A percentile compares a stretch with the other conserved stretches of the same genome.
phyloP scores from a whole-genome alignment of 2,888 invertebrate genomes.

The Eulithis prunata region DNA sequence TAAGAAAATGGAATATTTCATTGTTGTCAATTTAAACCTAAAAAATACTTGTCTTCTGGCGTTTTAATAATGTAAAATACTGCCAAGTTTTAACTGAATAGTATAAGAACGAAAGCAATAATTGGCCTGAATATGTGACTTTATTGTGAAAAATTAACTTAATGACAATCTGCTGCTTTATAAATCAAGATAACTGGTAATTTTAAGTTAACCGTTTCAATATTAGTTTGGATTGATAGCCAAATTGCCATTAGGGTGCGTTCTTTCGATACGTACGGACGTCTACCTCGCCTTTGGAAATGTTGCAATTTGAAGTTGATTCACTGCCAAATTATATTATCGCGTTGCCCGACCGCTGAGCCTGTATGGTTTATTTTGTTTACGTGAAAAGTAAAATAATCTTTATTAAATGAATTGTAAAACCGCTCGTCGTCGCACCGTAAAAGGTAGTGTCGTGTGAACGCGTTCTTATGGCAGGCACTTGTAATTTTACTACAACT shows the following conservation, averaged over 20 bases:
- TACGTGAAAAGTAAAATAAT: no score
- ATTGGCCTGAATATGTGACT: slow-evolving; percentile 17
- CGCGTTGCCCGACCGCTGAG: no score
- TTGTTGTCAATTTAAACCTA: slow-evolving; percentile 30
- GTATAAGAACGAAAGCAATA: slow-evolving; percentile 51
- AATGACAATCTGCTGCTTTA: not conserved
- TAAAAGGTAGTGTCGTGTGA: no score
- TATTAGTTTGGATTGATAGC: slow-evolving; percentile 1
- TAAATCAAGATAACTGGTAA: not conserved
- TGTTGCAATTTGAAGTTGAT: no score
- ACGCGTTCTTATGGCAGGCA: no score
- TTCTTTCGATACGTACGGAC: not conserved
- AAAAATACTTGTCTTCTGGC: slow-evolving; percentile 22
- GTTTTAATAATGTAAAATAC: slow-evolving; percentile 15
- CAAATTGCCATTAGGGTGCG: not conserved
- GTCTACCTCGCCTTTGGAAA: no score
- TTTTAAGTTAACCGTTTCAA: not conserved
- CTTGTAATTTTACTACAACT: no score
- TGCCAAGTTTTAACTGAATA: slow-evolving; percentile 32
- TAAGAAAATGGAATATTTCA: slow-evolving; percentile 39
- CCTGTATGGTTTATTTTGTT: no score
- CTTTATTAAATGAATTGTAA: no score
- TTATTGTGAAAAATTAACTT: not conserved
- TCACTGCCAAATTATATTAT: no score
- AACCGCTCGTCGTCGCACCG: no score